Conservation (phyloP, 1,140 invertebrate species). For the Nephila pilipes region DNA sequence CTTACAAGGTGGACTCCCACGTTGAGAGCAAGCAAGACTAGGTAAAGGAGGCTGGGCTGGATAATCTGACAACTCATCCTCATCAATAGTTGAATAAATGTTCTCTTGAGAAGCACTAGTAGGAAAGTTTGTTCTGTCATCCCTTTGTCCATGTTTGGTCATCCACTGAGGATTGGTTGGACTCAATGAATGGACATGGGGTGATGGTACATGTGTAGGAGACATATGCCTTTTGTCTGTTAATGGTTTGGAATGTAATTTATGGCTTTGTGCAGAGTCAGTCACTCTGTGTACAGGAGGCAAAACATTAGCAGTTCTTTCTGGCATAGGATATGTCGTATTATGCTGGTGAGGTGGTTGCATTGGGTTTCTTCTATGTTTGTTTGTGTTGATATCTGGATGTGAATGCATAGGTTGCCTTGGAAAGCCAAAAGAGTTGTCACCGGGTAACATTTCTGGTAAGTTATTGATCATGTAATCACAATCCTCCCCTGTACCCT, state of each 20-base stretch:
- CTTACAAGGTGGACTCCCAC: conserved; percentile 29
- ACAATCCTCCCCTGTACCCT: conserved; percentile 46
- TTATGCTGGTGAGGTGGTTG: neutral
- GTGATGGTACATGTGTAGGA: neutral
- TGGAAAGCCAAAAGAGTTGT: conserved; percentile 54
- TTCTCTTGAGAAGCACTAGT: conserved; percentile 56
- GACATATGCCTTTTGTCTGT: conserved; percentile 29
- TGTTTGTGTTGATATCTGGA: neutral
- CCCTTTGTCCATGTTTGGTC: neutral
- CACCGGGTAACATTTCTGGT: conserved; percentile 19
- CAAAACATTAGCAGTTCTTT: conserved; percentile 19
- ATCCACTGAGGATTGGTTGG: neutral
- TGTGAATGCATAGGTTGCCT: neutral
- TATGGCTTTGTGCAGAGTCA: neutral
- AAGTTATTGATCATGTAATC: neutral
- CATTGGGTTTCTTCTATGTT: conserved; percentile 30
- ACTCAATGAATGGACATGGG: neutral
- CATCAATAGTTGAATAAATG: conserved; percentile 72
- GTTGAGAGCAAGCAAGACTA: conserved; percentile 46
- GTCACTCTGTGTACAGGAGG: neutral
- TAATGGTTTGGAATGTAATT: conserved; percentile 52
- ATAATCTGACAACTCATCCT: conserved; percentile 44
- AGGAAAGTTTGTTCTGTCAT: conserved; percentile 15
- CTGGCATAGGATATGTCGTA: conserved; percentile 16
- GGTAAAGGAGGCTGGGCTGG: conserved; percentile 2